These are phyloP conservation scores for Ecliptopera silaceata DNA, from an alignment of 2,888 invertebrate genomes.

Conservation along the genomic window DNA sequence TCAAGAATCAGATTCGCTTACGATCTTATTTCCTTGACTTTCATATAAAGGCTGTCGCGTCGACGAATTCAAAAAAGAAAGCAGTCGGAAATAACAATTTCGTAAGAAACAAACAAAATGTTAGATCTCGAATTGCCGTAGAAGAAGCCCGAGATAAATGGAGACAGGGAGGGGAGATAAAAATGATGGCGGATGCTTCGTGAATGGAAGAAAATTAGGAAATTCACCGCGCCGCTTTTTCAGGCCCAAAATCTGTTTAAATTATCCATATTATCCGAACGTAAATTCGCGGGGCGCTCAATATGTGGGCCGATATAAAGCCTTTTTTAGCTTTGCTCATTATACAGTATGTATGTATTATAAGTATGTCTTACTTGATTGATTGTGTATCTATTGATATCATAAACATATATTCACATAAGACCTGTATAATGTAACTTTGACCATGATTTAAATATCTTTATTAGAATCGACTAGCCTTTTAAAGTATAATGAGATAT, in stretches of 20 bases:
- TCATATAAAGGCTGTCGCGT: slow-evolving; percentile 65
- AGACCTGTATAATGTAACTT: too few species aligned
- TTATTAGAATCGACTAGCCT: too few species aligned
- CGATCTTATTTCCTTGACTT: slow-evolving; percentile 75
- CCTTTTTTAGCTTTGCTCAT: slow-evolving; percentile 1
- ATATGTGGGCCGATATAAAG: slow-evolving; percentile 29
- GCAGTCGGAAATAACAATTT: slow-evolving; percentile 80
- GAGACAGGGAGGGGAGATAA: slow-evolving; percentile 78
- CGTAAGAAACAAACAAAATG: slow-evolving; percentile 79
- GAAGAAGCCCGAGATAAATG: slow-evolving; percentile 75
- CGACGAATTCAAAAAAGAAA: slow-evolving; percentile 75
- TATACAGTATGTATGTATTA: too few species aligned
- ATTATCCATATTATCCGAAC: slow-evolving; percentile 65
- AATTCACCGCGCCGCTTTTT: slow-evolving; percentile 72
- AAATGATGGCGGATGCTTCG: slow-evolving; percentile 79
- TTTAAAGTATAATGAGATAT: too few species aligned
- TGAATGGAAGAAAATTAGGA: slow-evolving; percentile 79
- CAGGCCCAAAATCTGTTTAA: slow-evolving; percentile 64
- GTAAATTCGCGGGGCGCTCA: slow-evolving; percentile 46
- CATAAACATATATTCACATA: too few species aligned
- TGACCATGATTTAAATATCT: too few species aligned
- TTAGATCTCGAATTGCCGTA: slow-evolving; percentile 71
- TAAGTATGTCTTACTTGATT: too few species aligned
- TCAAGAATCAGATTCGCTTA: slow-evolving; percentile 66
- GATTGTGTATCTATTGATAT: too few species aligned